Base-by-base conservation (phyloP, 2,113 vertebrate species). In the Tonatia bakeri region DNA sequence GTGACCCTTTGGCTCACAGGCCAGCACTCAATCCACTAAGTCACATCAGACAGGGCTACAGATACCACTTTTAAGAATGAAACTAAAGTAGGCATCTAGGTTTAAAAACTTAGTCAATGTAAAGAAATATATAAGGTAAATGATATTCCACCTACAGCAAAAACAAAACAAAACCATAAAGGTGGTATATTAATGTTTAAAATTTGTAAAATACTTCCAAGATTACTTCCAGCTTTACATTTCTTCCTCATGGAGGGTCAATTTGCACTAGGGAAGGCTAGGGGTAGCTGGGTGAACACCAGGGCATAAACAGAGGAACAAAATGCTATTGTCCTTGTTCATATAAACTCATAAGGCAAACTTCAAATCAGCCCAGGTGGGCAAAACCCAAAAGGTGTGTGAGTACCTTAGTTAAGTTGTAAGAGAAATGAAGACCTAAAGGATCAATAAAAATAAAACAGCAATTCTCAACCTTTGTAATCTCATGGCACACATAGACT, bases 121-220 rank as follows among this genome's bases (percentile, higher is more conserved):
- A 87, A 92, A 93, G 6, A 96, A 86, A 97, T 80, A 72, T 52
- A 84, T 47, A 65, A 93, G 47, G n/a, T 54, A 80, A 93, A 94
- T 91, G 67, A 86, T 86, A 28, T 36, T 52, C 33, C 17, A 86
- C 26, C 36, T 82, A 47, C 50, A 7, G 24, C 24, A 7, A 28
- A 47, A 73, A 43, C 43, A 24, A 73, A 50, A 31, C 2, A 20
- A 45, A 61, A 7, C 13, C 80, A 7, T 79, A 77, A 96, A 96
- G 16, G n/a, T 76, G 20, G 4, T 26, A 70, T 77, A 56, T 31
- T 89, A 87, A 87, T 87, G 45, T 67, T 20, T 59, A 84, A 92
- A 94, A 54, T 93, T 88, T 91, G 40, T 59, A 50, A 89, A 94
- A 76, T 7, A 79, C 26, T 47, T 54, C 43, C 22, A 61, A 69